Base-by-base conservation (phyloP, 2,888 invertebrate species). In the Tetragonula carbonaria region DNA sequence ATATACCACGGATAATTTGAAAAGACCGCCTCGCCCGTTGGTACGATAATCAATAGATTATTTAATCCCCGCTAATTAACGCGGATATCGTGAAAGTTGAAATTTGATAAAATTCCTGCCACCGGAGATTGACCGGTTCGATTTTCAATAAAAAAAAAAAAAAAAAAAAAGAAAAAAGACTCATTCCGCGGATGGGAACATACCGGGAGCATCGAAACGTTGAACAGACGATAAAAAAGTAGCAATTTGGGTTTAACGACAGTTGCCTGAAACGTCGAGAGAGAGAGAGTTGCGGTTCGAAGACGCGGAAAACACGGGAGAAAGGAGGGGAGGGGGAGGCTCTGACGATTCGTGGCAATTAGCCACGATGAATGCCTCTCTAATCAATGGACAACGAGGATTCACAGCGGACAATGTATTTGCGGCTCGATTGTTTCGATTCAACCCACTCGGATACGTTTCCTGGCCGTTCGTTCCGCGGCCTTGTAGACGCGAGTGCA, bases 371-470 rank as follows among this genome's bases (percentile, higher is more conserved):
- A 82, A 82, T 86, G 65, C 50, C 23, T 38, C 23, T 50, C 67
- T 68, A 82, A 76, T 85, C 66, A 59, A 73, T 66, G 72, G 71
- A 59, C 85, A 76, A 74, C 75, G 53, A 72, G 51, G 51, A 57
- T 62, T 55, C 74, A 65, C 77, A 23, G 23, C 1, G 67, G 13
- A 53, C 85, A 74, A 66, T 87, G 82, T 76, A 65, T 72, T 78
- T 70, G 66, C 71, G 67, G 66, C 77, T 63, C 78, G 68, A 72
- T 67, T 88, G 81, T 78, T 85, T 88, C 88, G 86, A 88, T 85
- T 83, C 78, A 84, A 68, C 70, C 72, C 63, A 66, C 72, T 65
- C 80, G 86, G 83, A 82, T 88, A 78, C 85, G 84, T 87, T 88
- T 88, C 88, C 88, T 83, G 86, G n/a, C 68, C 65, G 73, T 72